A percentile compares a stretch with the other conserved stretches of the same genome.
Evolutionary conservation across 2,113 vertebrate genomes (phyloP).

Genomic region (Chaetodon trifascialis): DNA sequence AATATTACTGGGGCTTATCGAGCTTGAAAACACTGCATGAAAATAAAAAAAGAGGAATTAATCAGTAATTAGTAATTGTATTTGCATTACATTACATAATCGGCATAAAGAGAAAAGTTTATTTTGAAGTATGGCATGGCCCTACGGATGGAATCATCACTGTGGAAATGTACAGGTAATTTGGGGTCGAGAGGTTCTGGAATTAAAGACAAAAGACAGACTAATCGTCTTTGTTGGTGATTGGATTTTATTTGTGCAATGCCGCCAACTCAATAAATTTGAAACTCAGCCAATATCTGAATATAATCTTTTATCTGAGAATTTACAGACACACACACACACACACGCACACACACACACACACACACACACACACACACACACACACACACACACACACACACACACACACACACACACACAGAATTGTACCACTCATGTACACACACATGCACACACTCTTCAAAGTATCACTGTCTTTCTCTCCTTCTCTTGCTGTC

Average conservation of each 20-base stretch:
- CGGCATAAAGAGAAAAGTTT: not conserved
- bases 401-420: no score
- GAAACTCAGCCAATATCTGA: not conserved
- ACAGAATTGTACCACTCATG: not conserved
- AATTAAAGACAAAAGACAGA: not conserved
- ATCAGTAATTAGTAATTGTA: not conserved
- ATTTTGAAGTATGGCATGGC: not conserved
- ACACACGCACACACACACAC: not conserved
- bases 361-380: not conserved
- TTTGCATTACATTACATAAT: not conserved
- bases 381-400: not conserved
- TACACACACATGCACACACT: not conserved
- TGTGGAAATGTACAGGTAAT: not conserved
- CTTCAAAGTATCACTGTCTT: conserved; percentile 1
- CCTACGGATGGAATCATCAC: not conserved
- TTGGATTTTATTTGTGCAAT: not conserved
- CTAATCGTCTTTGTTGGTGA: not conserved
- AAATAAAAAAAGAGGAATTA: not conserved
- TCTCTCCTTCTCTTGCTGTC: not conserved
- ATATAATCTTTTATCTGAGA: conserved; percentile 10
- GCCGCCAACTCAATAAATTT: not conserved
- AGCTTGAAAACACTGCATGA: not conserved
- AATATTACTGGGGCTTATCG: not conserved
- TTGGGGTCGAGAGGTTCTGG: not conserved
- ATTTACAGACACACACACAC: not conserved